Percentiles rank a stretch among this genome's conserved stretches.
These are phyloP conservation scores for Botrylloides violaceus DNA, from an alignment of 23 tunicate genomes.

Conservation along the genomic window DNA sequence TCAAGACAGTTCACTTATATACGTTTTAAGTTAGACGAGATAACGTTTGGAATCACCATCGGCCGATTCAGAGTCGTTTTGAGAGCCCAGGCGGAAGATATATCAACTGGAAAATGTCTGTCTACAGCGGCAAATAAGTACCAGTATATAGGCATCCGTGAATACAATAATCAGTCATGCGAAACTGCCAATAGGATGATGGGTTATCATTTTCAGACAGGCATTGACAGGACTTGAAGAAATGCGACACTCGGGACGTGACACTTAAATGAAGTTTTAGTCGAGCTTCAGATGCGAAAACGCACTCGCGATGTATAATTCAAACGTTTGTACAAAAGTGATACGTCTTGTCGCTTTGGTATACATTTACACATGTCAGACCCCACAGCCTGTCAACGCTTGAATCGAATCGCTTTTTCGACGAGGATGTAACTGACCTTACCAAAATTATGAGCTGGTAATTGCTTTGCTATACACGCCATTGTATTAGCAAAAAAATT, in stretches of 20 bases:
- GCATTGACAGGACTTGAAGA: neutral
- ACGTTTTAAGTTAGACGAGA: no score
- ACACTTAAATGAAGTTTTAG: neutral
- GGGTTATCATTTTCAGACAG: conserved; percentile 1
- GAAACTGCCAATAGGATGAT: neutral
- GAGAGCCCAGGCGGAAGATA: neutral
- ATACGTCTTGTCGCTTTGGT: neutral
- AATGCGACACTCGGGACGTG: conserved; percentile 3
- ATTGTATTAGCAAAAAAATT: no score
- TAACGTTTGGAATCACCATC: no score
- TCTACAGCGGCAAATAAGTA: neutral
- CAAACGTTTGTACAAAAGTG: neutral
- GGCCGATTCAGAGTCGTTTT: no score
- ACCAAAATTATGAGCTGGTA: no score
- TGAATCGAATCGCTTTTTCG: no score
- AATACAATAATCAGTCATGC: neutral
- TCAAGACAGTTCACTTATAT: neutral
- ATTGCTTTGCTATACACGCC: no score
- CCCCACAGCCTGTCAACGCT: no score
- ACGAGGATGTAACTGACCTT: no score
- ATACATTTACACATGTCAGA: neutral
- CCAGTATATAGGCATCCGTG: neutral
- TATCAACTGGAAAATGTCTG: neutral
- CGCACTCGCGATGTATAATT: neutral
- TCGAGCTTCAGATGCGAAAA: neutral